These are phyloP conservation scores for Pelmatolapia mariae DNA, from an alignment of 2,113 vertebrate genomes.

Conservation along the genomic window DNA sequence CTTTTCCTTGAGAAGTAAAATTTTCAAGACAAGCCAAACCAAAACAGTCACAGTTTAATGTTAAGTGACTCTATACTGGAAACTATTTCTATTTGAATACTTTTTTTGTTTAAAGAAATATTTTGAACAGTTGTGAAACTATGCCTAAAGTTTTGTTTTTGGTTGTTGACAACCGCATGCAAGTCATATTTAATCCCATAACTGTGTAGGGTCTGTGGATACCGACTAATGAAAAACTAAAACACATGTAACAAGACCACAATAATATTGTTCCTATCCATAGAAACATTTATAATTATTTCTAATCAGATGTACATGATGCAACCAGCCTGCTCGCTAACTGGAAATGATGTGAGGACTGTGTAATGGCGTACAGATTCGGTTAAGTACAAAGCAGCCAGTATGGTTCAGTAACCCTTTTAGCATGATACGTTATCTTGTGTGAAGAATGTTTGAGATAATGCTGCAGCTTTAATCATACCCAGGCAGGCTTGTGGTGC, in stretches of 20 bases:
- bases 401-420: not conserved
- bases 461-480: conserved; percentile 31
- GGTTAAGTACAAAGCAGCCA: not conserved
- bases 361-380: not conserved
- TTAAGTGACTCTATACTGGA: not conserved
- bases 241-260: conserved; percentile 22
- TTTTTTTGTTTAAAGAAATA: not conserved
- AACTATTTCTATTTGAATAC: not conserved
- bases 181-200: not conserved
- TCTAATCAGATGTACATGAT: not conserved
- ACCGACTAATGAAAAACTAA: conserved; percentile 6
- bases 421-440: conserved; percentile 25
- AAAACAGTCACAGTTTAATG: not conserved
- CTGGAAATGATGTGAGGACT: not conserved
- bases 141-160: not conserved
- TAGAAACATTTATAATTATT: not conserved
- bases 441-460: conserved; percentile 38
- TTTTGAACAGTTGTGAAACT: not conserved
- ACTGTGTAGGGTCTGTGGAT: conserved; percentile 19
- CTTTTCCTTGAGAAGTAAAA: not conserved
- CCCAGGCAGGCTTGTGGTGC: not conserved
- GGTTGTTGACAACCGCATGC: conserved; percentile 2
- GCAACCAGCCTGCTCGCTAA: not conserved
- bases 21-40: not conserved
- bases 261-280: conserved; percentile 15